Percentiles rank a stretch among this genome's conserved stretches.
Conservation (phyloP, 2,888 invertebrate species). For the Limnephilus marmoratus region DNA sequence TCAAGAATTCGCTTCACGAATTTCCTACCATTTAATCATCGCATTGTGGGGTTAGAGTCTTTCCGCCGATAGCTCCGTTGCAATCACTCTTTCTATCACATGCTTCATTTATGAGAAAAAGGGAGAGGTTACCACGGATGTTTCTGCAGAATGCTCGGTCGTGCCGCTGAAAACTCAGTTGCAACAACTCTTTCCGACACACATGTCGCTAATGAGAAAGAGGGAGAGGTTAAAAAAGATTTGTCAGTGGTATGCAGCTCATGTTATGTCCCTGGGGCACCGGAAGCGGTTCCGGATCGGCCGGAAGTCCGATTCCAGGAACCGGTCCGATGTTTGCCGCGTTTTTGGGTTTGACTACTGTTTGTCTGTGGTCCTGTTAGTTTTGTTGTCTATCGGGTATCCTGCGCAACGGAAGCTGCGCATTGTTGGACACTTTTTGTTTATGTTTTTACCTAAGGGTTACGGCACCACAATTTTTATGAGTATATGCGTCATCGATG, state of each 20-base stretch:
- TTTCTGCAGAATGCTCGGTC: too few species aligned
- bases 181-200: not conserved
- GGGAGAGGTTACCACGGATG: not conserved
- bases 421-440: constrained; percentile 27
- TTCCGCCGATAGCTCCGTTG: not conserved
- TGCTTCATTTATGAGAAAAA: not conserved
- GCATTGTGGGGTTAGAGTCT: not conserved
- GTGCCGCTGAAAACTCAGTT: too few species aligned
- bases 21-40: constrained; percentile 38
- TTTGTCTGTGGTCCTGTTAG: constrained; percentile 24
- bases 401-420: constrained; percentile 37
- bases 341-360: constrained; percentile 39
- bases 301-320: constrained; percentile 57
- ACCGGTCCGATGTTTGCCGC: constrained; percentile 54
- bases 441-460: not conserved
- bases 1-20: constrained; percentile 53
- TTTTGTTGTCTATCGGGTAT: constrained; percentile 23
- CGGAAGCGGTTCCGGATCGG: constrained; percentile 57
- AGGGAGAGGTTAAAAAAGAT: not conserved
- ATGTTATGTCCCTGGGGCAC: constrained; percentile 8
- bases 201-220: not conserved
- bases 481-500: not conserved
- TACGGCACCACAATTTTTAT: not conserved
- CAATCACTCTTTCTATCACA: not conserved
- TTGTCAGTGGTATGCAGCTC: not conserved